Base-by-base conservation (phyloP, 2,888 invertebrate genomes). In the Oeneis ivallda region DNA sequence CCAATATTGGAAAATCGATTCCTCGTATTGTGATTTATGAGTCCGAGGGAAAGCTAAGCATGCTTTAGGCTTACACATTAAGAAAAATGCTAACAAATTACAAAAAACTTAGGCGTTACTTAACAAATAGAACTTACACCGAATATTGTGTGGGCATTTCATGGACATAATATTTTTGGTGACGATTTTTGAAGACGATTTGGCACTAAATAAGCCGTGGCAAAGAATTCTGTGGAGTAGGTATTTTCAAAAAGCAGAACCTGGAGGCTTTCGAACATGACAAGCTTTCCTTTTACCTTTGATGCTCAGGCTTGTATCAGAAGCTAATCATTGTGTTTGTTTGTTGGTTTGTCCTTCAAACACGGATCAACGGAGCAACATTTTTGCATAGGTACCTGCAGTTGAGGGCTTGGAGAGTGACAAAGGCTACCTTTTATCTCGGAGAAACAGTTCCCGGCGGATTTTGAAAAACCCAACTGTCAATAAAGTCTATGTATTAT, bases 51-150 rank as follows among this genome's bases (percentile, higher is more conserved):
- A 80, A 82, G 81, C 81, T 75, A 79, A 82, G 82, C 82, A 75
- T 79, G 87, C 84, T 78, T 85, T 84, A 84, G 83, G 85, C 87
- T 89, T 87, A 89, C 81, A 63, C 72, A 82, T 83, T 84, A 86
- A 82, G 82, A 83, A 82, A 87, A 87, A 86, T 86, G 84, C 89
- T 87, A 87, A 86, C 83, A 87, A 87, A 86, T 79, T 79, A 86
- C 82, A 56, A 86, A 87, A 86, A 89, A 88, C 89, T 89, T 90
- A 90, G 88, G 89, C 89, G 83, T 85, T 87, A 87, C 85, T 89
- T 89, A 89, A 86, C 82, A 84, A 81, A 82, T 88, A 87, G 74
- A 85, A 82, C 84, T 88, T 87, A 87, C 78, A 86, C 80, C 80
- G 75, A 83, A 79, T 73, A 74, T 74, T 74, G 72, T 73, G 71